These are phyloP conservation scores for Menura novaehollandiae DNA, from an alignment of 2,113 vertebrate genomes.

Conservation along the genomic window DNA sequence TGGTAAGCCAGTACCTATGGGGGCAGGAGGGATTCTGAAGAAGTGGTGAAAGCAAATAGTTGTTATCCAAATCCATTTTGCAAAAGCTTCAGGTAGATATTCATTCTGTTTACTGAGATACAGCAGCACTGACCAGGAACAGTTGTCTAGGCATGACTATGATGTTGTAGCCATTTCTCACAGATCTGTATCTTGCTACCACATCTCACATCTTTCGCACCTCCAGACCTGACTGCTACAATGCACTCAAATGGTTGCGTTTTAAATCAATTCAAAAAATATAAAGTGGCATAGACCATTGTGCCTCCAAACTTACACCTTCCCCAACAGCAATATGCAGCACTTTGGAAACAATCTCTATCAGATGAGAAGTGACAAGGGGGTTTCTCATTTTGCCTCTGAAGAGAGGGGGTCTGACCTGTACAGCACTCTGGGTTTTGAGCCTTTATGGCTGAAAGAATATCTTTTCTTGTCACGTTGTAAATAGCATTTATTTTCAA, in stretches of 20 bases:
- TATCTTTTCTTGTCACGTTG: neutral
- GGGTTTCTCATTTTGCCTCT: neutral
- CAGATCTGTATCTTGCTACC: neutral
- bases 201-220: neutral
- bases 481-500: neutral
- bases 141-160: rapidly evolving
- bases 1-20: rapidly evolving
- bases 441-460: neutral
- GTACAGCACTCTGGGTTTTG: neutral
- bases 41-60: neutral
- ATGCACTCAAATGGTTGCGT: rapidly evolving
- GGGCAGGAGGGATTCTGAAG: neutral
- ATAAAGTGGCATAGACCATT: neutral
- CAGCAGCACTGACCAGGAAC: neutral
- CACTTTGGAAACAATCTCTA: neutral
- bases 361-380: neutral
- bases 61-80: neutral
- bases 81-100: neutral
- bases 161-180: neutral
- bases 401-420: neutral
- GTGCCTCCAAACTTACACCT: neutral
- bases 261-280: neutral
- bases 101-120: neutral
- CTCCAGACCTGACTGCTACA: neutral
- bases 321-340: neutral